Conservation (phyloP, 2,888 invertebrate genomes). For the Nemotelus nigrinus region DNA sequence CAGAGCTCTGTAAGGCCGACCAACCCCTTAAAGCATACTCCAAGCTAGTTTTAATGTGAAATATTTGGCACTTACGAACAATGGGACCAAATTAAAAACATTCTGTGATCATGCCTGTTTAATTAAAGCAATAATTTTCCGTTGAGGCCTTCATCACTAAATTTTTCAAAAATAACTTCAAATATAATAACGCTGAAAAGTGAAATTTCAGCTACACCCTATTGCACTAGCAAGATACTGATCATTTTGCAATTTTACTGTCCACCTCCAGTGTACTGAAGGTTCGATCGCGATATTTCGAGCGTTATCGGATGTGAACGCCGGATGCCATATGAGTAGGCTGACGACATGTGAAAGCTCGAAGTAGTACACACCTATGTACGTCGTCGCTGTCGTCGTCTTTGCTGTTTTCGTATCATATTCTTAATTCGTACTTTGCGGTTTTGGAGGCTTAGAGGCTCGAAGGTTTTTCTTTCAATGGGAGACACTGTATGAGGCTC, state of each 20-base stretch:
- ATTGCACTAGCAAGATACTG: too few species aligned
- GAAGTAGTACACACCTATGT: conserved; percentile 44
- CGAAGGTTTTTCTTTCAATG: conserved; percentile 23
- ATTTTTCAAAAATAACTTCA: too few species aligned
- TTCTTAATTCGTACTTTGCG: neutral
- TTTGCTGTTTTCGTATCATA: neutral
- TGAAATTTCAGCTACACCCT: too few species aligned
- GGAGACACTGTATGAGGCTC: neutral
- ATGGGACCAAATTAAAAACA: too few species aligned
- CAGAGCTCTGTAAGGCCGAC: too few species aligned
- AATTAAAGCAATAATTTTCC: too few species aligned
- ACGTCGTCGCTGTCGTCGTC: conserved; percentile 17
- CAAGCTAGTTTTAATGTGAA: too few species aligned
- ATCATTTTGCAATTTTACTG: neutral
- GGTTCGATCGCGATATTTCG: conserved; percentile 26
- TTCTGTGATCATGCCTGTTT: too few species aligned
- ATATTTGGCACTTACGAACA: too few species aligned
- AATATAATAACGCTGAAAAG: too few species aligned
- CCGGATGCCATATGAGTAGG: conserved; percentile 43
- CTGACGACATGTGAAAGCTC: conserved; percentile 43
- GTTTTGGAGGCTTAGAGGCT: conserved; percentile 1
- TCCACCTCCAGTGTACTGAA: conserved; percentile 15
- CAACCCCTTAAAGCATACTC: too few species aligned
- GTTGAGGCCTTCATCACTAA: too few species aligned
- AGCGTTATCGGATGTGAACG: conserved; percentile 39